Evolutionary conservation across 1,140 invertebrate species (phyloP).

Genomic region (Eurosta solidaginis): DNA sequence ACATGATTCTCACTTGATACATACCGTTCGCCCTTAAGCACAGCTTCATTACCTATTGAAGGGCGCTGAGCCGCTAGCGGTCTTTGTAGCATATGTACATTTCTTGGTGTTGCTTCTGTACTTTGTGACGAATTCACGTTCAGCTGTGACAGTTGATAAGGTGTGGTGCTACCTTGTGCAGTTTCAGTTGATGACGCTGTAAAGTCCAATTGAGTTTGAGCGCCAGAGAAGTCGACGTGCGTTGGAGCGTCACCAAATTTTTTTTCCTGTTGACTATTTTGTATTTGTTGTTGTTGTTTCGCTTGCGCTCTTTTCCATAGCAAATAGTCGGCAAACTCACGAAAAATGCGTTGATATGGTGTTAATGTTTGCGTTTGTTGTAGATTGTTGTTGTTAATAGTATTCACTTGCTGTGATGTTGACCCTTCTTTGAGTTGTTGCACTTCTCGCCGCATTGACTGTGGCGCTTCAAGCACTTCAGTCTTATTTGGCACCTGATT

Average conservation of each 20-base stretch:
- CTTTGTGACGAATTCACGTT: not conserved
- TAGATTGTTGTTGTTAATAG: too few species aligned
- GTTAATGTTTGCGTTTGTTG: too few species aligned
- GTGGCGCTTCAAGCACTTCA: not conserved
- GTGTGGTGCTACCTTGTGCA: not conserved
- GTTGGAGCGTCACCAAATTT: not conserved
- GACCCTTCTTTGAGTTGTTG: not conserved
- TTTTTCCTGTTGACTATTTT: not conserved
- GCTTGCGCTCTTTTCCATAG: not conserved
- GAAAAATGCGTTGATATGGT: not conserved
- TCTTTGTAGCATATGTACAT: not conserved
- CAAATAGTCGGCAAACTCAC: conserved; percentile 1
- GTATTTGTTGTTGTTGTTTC: not conserved
- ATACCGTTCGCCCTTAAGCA: not conserved
- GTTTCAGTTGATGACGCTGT: not conserved
- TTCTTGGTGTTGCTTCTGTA: not conserved
- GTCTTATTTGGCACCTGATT: too few species aligned
- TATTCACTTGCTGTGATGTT: not conserved
- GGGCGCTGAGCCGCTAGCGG: not conserved
- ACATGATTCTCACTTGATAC: not conserved
- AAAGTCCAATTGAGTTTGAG: not conserved
- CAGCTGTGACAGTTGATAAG: not conserved
- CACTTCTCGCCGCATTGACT: not conserved
- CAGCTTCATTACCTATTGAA: not conserved
- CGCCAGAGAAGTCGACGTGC: not conserved